A percentile compares a stretch with the other conserved stretches of the same genome.
Evolutionary conservation across 2,888 invertebrate species (phyloP).

Genomic region (Orthosia cruda): DNA sequence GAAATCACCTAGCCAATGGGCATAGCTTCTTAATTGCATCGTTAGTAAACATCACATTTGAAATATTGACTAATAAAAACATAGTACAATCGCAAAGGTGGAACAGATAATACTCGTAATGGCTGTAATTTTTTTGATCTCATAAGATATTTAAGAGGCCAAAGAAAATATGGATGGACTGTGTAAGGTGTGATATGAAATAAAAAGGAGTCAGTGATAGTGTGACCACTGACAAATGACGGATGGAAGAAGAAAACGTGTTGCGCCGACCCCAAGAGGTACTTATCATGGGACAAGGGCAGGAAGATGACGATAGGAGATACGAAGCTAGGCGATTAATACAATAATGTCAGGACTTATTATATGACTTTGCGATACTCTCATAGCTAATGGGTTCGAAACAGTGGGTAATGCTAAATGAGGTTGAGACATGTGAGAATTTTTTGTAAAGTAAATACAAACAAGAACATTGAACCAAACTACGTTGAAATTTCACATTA

Average conservation of each 20-base stretch:
- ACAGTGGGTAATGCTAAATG: not conserved
- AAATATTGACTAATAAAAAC: not conserved
- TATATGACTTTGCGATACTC: not conserved
- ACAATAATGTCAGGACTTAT: too few species aligned
- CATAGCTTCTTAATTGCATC: not conserved
- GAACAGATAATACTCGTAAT: not conserved
- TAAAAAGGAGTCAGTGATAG: too few species aligned
- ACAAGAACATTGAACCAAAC: conserved; percentile 4
- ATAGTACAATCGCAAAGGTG: not conserved
- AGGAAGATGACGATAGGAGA: too few species aligned
- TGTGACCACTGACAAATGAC: too few species aligned
- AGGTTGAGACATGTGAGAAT: not conserved
- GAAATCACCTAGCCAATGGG: not conserved
- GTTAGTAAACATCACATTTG: not conserved
- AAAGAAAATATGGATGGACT: too few species aligned
- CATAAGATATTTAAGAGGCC: too few species aligned
- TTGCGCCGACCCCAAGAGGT: too few species aligned
- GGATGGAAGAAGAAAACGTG: too few species aligned
- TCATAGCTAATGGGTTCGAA: not conserved
- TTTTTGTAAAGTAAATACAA: not conserved
- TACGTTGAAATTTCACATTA: conserved; percentile 15
- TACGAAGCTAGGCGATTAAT: too few species aligned
- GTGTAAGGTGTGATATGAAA: too few species aligned
- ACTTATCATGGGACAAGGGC: too few species aligned
- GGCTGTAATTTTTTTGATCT: not conserved